phyloP scores from a whole-genome alignment of 2,888 invertebrate species.

The Apocheima hispidaria region DNA sequence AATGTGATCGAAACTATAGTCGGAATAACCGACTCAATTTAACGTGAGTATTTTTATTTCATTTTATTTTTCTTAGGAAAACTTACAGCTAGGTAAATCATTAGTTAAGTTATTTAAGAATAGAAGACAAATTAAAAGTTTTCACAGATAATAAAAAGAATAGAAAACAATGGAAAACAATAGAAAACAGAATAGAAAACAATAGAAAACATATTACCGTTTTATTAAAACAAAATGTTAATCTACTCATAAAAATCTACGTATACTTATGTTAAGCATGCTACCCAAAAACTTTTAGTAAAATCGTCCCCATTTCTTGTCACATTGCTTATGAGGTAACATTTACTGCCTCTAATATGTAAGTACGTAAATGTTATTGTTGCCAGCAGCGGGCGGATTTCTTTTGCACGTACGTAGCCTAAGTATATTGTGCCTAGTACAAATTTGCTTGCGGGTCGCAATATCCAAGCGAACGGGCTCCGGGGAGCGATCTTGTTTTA shows the following conservation, averaged over 20 bases:
- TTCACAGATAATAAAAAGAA: too few species aligned
- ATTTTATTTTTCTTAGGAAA: too few species aligned
- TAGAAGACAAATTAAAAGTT: too few species aligned
- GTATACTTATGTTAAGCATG: too few species aligned
- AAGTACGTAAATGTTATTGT: slow-evolving; percentile 66
- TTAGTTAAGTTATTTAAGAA: too few species aligned
- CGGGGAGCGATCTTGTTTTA: slow-evolving; percentile 80
- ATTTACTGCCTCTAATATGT: slow-evolving; percentile 49
- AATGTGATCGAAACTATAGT: too few species aligned
- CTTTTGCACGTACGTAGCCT: slow-evolving; percentile 64
- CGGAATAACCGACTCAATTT: too few species aligned
- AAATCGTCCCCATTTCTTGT: slow-evolving; percentile 7
- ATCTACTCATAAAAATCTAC: neutral
- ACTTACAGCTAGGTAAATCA: too few species aligned
- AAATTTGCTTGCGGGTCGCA: slow-evolving; percentile 84
- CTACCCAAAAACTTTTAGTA: slow-evolving; percentile 7
- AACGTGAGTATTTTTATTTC: too few species aligned
- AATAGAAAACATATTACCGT: neutral
- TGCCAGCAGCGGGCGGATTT: slow-evolving; percentile 51
- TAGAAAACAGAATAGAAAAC: too few species aligned
- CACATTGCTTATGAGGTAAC: slow-evolving; percentile 28
- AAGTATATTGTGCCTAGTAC: slow-evolving; percentile 81
- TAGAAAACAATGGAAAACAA: too few species aligned
- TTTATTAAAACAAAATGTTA: slow-evolving; percentile 3
- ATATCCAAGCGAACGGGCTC: slow-evolving; percentile 78